Conservation (phyloP, 1,140 invertebrate species). For the Bathynomus jamesi region DNA sequence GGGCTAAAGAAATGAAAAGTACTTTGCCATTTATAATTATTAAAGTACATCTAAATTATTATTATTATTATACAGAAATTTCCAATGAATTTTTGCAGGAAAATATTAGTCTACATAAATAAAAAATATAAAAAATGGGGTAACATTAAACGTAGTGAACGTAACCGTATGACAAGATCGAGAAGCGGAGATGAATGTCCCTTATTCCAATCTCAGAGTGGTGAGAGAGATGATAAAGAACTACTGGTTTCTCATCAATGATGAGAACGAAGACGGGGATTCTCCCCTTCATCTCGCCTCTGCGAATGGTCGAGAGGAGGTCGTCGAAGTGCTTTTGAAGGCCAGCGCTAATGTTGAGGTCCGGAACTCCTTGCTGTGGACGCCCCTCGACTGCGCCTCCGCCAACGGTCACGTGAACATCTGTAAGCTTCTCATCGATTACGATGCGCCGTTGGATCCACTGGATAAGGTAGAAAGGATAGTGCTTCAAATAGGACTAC, state of each 20-base stretch:
- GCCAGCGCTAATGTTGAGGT: constrained; percentile 47
- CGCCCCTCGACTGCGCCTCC: constrained; percentile 49
- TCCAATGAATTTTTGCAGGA: too few relatives aligned
- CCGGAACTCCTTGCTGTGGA: constrained; percentile 47
- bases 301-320: constrained; percentile 69
- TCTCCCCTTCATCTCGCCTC: constrained; percentile 47
- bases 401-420: constrained; percentile 45
- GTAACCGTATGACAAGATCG: too few relatives aligned
- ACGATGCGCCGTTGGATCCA: constrained; percentile 37
- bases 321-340: constrained; percentile 47
- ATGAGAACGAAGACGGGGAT: constrained; percentile 43
- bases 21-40: too few relatives aligned
- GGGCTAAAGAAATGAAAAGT: too few relatives aligned
- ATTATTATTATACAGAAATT: too few relatives aligned
- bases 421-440: constrained; percentile 44
- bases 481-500: too few relatives aligned
- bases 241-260: constrained; percentile 44
- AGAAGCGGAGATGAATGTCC: too few relatives aligned
- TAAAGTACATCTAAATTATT: too few relatives aligned
- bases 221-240: constrained; percentile 42
- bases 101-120: too few relatives aligned
- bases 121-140: too few relatives aligned
- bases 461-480: constrained; percentile 29
- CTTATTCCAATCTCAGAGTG: constrained; percentile 38
- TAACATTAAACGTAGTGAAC: too few relatives aligned